Evolutionary conservation across 1,140 invertebrate species (phyloP).

Genomic region (Plectrocnemia conspersa): DNA sequence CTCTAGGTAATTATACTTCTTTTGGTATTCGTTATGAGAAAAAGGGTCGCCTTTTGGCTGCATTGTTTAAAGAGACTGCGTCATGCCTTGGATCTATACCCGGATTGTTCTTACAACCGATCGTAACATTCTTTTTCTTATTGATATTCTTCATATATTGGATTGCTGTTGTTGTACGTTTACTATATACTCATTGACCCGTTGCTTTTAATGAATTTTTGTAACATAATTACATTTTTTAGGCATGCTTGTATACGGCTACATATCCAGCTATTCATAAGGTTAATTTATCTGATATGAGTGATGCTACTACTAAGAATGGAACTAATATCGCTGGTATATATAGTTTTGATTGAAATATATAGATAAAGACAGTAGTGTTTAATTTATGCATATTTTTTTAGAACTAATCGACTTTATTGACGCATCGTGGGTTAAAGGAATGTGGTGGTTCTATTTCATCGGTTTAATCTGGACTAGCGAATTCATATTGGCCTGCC

Average conservation of each 20-base stretch:
- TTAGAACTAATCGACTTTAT: slow-evolving; percentile 44
- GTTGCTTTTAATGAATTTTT: too few relatives aligned
- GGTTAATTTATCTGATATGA: too few relatives aligned
- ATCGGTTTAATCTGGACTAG: slow-evolving; percentile 84
- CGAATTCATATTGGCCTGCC: slow-evolving; percentile 87
- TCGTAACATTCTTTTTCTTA: slow-evolving; percentile 78
- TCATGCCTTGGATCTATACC: slow-evolving; percentile 79
- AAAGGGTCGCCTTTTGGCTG: slow-evolving; percentile 74
- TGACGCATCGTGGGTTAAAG: slow-evolving; percentile 64
- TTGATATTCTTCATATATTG: slow-evolving; percentile 79
- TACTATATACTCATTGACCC: too few relatives aligned
- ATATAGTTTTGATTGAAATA: too few relatives aligned
- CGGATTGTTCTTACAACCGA: slow-evolving; percentile 79
- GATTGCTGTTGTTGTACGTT: slow-evolving; percentile 73
- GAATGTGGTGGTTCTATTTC: slow-evolving; percentile 89
- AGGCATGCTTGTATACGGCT: not conserved
- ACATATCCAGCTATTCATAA: slow-evolving; percentile 22
- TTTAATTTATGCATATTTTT: too few relatives aligned
- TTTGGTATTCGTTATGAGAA: slow-evolving; percentile 73
- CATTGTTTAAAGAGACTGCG: slow-evolving; percentile 83
- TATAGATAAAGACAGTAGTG: too few relatives aligned
- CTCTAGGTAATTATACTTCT: slow-evolving; percentile 73
- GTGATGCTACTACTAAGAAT: too few relatives aligned
- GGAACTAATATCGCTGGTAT: too few relatives aligned
- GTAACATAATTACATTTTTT: slow-evolving; percentile 9